A percentile compares a stretch with the other conserved stretches of the same genome.
Conservation (phyloP, 1,140 invertebrate genomes). For the Bemisia tabaci region DNA sequence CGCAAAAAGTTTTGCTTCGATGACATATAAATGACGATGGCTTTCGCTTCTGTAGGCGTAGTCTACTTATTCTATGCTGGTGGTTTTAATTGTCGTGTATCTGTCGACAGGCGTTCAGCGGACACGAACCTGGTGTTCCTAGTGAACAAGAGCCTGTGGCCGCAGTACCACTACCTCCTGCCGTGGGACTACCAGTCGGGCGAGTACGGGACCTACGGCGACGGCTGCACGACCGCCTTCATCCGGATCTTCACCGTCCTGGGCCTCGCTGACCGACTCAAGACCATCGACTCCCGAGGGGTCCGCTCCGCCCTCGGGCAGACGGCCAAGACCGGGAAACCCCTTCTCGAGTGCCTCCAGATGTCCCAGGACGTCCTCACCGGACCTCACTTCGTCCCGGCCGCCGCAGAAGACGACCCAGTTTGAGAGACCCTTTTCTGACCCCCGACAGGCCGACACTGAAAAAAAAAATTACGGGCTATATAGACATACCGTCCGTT, state of each 20-base stretch:
- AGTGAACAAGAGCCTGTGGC: slow-evolving; percentile 55
- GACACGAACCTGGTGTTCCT: slow-evolving; percentile 59
- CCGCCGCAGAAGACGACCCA: not conserved
- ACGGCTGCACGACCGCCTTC: slow-evolving; percentile 44
- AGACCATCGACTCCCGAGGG: slow-evolving; percentile 41
- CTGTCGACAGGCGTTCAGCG: slow-evolving; percentile 41
- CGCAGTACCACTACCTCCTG: slow-evolving; percentile 59
- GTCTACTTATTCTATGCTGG: no score
- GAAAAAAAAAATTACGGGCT: no score
- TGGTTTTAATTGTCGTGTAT: no score
- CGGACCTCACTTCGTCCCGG: not conserved
- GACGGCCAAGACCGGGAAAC: slow-evolving; percentile 35
- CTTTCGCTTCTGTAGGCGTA: no score
- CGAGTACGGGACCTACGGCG: slow-evolving; percentile 57
- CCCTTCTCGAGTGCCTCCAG: slow-evolving; percentile 38
- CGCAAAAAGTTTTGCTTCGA: no score
- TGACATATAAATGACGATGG: no score
- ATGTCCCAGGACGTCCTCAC: slow-evolving; percentile 25
- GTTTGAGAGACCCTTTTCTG: no score
- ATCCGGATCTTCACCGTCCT: slow-evolving; percentile 50
- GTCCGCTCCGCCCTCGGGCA: slow-evolving; percentile 43
- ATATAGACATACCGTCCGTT: no score
- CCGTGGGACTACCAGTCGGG: slow-evolving; percentile 61
- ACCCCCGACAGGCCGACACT: no score
- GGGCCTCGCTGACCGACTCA: slow-evolving; percentile 42